These are phyloP conservation scores for Pontoporia blainvillei DNA, from an alignment of 2,113 vertebrate genomes.

Conservation along the genomic window DNA sequence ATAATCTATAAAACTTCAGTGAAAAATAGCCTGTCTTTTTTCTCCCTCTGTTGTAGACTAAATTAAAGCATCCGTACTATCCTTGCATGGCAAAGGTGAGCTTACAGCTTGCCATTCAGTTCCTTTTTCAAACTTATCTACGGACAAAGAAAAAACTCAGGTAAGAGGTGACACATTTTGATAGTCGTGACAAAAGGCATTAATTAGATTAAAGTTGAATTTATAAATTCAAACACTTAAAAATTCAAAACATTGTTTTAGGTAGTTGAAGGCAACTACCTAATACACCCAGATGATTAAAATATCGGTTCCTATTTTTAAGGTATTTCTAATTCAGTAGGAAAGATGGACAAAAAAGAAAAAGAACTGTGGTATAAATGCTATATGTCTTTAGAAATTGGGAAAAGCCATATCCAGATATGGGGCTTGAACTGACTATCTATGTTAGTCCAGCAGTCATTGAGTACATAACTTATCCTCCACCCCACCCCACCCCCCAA, in stretches of 20 bases:
- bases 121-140: constrained; percentile 97
- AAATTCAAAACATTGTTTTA: neutral
- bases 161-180: constrained; percentile 71
- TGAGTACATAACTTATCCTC: neutral
- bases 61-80: constrained; percentile 94
- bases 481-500: neutral
- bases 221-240: neutral
- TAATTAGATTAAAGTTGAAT: neutral
- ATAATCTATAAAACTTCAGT: neutral
- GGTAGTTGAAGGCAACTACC: neutral
- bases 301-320: neutral
- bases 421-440: neutral
- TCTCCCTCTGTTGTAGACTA: constrained; percentile 85
- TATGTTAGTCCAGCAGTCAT: neutral
- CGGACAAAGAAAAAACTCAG: constrained; percentile 99
- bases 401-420: neutral
- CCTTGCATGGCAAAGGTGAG: constrained; percentile 97
- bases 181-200: neutral
- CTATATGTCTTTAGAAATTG: neutral
- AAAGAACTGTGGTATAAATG: neutral
- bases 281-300: neutral
- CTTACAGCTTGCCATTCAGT: constrained; percentile 94
- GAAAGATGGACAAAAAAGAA: neutral
- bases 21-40: neutral
- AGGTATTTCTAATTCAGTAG: neutral